Percentiles rank a stretch among this genome's conserved stretches.
Conservation (phyloP, 2,888 invertebrate species). For the Physocephala rufipes region DNA sequence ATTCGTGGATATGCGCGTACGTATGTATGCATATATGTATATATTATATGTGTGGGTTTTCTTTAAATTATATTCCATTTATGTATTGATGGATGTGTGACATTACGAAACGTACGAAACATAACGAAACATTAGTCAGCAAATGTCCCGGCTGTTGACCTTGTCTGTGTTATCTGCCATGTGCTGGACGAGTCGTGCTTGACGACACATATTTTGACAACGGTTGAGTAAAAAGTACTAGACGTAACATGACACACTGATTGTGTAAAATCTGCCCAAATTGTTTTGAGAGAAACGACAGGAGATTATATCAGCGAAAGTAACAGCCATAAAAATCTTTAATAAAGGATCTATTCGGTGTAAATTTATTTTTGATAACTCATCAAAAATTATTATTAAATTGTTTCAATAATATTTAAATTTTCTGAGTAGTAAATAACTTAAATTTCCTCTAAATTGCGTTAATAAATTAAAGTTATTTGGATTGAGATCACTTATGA, state of each 20-base stretch:
- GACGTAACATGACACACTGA: constrained; percentile 10
- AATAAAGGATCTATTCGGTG: too few relatives aligned
- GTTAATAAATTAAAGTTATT: too few relatives aligned
- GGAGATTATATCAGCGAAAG: too few relatives aligned
- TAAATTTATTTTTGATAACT: too few relatives aligned
- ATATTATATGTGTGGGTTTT: neutral
- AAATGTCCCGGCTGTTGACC: neutral
- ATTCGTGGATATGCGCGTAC: too few relatives aligned
- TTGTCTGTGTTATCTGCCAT: neutral
- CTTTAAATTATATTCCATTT: neutral
- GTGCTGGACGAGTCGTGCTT: neutral
- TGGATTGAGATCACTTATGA: too few relatives aligned
- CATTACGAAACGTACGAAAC: neutral
- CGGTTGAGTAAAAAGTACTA: neutral
- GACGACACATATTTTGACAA: constrained; percentile 23
- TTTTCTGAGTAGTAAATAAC: too few relatives aligned
- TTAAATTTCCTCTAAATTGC: too few relatives aligned
- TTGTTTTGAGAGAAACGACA: neutral
- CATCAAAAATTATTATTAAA: too few relatives aligned
- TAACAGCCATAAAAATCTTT: too few relatives aligned
- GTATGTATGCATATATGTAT: neutral
- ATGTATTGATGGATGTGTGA: neutral
- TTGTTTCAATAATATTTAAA: too few relatives aligned
- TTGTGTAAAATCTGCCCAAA: neutral
- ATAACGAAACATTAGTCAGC: constrained; percentile 11